Evolutionary conservation across 2,113 vertebrate species (phyloP), one percentile per base, ranked within the genome.

Genomic region (Scolopax mira): DNA sequence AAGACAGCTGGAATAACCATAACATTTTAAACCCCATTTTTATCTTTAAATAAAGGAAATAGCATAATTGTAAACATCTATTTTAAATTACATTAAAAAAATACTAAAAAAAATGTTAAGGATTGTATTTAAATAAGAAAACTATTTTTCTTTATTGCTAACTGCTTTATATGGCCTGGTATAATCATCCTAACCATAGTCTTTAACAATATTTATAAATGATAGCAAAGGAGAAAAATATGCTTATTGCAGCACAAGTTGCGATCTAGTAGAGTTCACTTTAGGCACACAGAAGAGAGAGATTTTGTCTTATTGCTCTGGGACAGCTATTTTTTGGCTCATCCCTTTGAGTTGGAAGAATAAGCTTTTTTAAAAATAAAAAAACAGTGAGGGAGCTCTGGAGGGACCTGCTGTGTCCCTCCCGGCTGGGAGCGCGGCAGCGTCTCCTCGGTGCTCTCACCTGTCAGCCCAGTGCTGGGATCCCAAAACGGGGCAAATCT

Each of bases 41-140:
- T 24, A 21, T 37, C 13, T 39, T 61, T 33, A 33, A 57, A 70
- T 42, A 18, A 44, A 82, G 52, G 6, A 78, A 89, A 65, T 4
- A 18, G 2, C n/a, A 30, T 10, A 35, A 8, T 9, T 31, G 1
- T 9, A 41, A 37, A 33, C 2, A 18, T 7, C 6, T 12, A 31
- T 57, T 74, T 64, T 9, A 22, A 60, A 44, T 83, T 23, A 19
- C 5, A 15, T 22, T 52, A 0, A 1, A 13, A 48, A 81, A 12
- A 11, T 9, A 42, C 35, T 18, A 39, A 15, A 21, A 55, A 69
- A 71, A 9, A 11, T 12, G 12, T 6, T 13, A 83, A 48, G 6
- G 11, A 6, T 11, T 30, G 3, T 11, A 12, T 79, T 65, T 57
- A 66, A 85, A 74, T 28, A 41, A 58, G 7, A 22, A 42, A 72